Base-by-base conservation (phyloP, 1,140 invertebrate genomes). In the Arctopsyche grandis region DNA sequence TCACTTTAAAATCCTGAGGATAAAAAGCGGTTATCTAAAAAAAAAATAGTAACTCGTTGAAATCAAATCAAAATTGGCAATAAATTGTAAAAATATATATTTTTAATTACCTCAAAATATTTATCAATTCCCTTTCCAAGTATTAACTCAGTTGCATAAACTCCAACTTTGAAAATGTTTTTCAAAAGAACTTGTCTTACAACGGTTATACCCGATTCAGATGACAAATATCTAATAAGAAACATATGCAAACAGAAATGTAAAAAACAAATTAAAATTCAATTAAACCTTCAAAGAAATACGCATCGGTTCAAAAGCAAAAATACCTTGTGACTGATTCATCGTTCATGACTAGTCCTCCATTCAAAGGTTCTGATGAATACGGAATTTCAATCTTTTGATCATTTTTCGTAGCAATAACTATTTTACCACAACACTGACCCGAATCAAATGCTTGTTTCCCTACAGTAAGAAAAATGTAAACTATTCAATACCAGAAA, bases 1-100 rank as follows among this genome's bases (percentile, higher is more conserved):
- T 79, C 10, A 77, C 78, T 44, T 79, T 66, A 63, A 83, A 70
- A n/a, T 79, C 76, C 46, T 79, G 74, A 26, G 82, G 77, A 77
- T 76, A 78, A 58, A 83, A 83, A 75, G 79, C 82, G 69, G 69
- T 83, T 16, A 81, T 78, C 82, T 83, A 71, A 7, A 80, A 77
- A 26, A 80, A n/a, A 74, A 48, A 70, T 46, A 71, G 56, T 58
- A 56, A 9, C 16, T 9, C 22, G 24, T 74, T 16, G 5, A n/a
- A 29, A 14, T 74, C 38, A 60, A 44, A 78, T 24, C 48, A 46
- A 75, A 75, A 58, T 48, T 60, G 5, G 9, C 43, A 5, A n/a
- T 73, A 16, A 26, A 69, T 69, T 69, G 19, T 10, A 69, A 58
- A 58, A 58, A 58, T 16, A 10, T 10, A 63, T 19, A 1, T n/a